These are phyloP conservation scores for Carterocephalus palaemon DNA, from an alignment of 2,888 invertebrate genomes.

Conservation along the genomic window DNA sequence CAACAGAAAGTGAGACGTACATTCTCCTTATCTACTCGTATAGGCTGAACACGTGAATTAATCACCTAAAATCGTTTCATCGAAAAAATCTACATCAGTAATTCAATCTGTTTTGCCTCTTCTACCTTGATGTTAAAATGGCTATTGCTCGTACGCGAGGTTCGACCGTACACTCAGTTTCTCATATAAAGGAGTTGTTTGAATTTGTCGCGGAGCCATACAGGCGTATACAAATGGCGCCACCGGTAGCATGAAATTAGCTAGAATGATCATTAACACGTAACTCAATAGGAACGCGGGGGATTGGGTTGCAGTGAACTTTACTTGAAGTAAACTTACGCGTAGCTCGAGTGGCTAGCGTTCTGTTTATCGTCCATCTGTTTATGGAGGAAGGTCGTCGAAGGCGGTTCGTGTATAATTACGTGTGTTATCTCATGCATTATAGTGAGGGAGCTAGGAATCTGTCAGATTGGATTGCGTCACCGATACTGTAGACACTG, in stretches of 20 bases:
- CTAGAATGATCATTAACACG: constrained; percentile 26
- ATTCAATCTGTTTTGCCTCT: constrained; percentile 7
- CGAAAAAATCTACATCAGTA: no score
- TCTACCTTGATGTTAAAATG: constrained; percentile 12
- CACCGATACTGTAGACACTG: constrained; percentile 2
- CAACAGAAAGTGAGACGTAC: not conserved
- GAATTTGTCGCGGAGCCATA: constrained; percentile 1
- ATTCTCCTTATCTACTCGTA: not conserved
- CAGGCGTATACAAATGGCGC: constrained; percentile 18
- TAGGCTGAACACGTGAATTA: not conserved
- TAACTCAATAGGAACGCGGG: constrained; percentile 19
- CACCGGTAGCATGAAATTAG: constrained; percentile 25
- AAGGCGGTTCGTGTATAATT: constrained; percentile 11
- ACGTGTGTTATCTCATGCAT: constrained; percentile 13
- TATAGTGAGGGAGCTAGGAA: constrained; percentile 8
- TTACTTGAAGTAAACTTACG: constrained; percentile 19
- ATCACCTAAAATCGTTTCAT: no score
- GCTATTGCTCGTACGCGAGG: constrained; percentile 10
- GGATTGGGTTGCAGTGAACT: constrained; percentile 23
- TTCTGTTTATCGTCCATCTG: constrained; percentile 16
- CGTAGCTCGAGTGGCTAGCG: constrained; percentile 11
- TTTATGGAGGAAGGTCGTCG: constrained; percentile 18
- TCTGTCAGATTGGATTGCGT: constrained; percentile 10
- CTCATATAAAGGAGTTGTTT: constrained; percentile 6
- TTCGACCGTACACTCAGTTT: constrained; percentile 11